A percentile compares a stretch with the other conserved stretches of the same genome.
Conservation (phyloP, 2,797 vertebrate species). For the Microctenopoma lineatum region DNA sequence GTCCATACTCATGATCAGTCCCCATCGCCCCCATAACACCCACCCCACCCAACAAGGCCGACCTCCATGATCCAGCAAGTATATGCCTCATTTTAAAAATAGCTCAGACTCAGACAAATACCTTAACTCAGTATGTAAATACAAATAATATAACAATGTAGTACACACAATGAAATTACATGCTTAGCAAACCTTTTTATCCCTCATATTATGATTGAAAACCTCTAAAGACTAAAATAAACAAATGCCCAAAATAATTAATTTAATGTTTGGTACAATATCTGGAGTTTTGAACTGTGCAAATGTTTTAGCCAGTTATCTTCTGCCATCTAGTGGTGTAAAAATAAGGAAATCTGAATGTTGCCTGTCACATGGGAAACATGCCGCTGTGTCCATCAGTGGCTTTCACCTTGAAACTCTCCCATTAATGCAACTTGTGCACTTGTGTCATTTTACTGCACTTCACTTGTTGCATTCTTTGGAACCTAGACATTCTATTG, state of each 20-base stretch:
- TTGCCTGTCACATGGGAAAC: too few species aligned
- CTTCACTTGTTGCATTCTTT: too few species aligned
- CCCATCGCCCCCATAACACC: too few species aligned
- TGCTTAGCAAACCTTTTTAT: not conserved
- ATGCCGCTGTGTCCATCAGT: too few species aligned
- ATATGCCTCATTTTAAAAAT: conserved; percentile 22
- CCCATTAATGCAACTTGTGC: too few species aligned
- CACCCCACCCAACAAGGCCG: too few species aligned
- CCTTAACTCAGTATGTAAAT: not conserved
- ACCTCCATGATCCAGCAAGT: too few species aligned
- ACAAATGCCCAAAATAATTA: not conserved
- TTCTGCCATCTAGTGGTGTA: conserved; percentile 72
- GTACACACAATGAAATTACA: not conserved
- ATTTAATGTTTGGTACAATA: not conserved
- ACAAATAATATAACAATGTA: conserved; percentile 12
- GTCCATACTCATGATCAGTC: too few species aligned
- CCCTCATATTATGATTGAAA: not conserved
- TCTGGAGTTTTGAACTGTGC: conserved; percentile 3
- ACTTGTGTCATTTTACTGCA: too few species aligned
- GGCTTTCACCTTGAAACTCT: too few species aligned
- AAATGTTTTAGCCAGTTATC: conserved; percentile 23
- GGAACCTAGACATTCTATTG: too few species aligned
- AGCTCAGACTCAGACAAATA: conserved; percentile 21
- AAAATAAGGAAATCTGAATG: too few species aligned
- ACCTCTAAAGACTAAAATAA: not conserved